Percentiles rank a stretch among this genome's conserved stretches.
Conservation (phyloP, 2,797 vertebrate genomes). For the Chromobotia macracanthus region DNA sequence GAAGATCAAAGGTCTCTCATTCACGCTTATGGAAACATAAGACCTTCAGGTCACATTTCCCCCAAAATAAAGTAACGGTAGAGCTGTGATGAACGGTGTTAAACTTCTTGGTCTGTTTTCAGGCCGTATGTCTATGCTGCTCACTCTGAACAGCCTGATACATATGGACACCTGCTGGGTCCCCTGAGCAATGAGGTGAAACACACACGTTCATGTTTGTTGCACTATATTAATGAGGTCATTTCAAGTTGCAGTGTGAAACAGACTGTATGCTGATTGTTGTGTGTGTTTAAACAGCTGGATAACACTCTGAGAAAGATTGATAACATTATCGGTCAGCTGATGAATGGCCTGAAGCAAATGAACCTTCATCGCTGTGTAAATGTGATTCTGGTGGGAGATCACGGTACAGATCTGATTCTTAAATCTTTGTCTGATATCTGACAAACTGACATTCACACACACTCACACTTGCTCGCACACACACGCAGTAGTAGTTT, state of each 20-base stretch:
- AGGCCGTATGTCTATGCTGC: slow-evolving; percentile 95
- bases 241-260: too few relatives aligned
- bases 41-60: not conserved
- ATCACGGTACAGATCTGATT: slow-evolving; percentile 83
- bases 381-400: slow-evolving; percentile 94
- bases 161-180: slow-evolving; percentile 91
- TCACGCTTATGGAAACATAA: not conserved
- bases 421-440: not conserved
- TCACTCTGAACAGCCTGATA: slow-evolving; percentile 96
- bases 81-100: slow-evolving; percentile 29
- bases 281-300: slow-evolving; percentile 75
- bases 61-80: too few relatives aligned
- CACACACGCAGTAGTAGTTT: too few relatives aligned
- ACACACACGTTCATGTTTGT: slow-evolving; percentile 10
- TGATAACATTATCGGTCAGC: slow-evolving; percentile 91
- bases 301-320: slow-evolving; percentile 90
- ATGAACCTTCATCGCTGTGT: slow-evolving; percentile 93
- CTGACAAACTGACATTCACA: not conserved
- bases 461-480: not conserved
- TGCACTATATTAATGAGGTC: not conserved
- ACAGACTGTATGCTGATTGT: too few relatives aligned
- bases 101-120: not conserved
- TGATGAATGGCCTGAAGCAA: slow-evolving; percentile 97
- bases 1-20: not conserved
- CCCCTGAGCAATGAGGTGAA: slow-evolving; percentile 92